Percentiles rank a stretch among this genome's conserved stretches.
Conservation (phyloP, 2,888 invertebrate genomes). For the Drosophila kambysellisi region DNA sequence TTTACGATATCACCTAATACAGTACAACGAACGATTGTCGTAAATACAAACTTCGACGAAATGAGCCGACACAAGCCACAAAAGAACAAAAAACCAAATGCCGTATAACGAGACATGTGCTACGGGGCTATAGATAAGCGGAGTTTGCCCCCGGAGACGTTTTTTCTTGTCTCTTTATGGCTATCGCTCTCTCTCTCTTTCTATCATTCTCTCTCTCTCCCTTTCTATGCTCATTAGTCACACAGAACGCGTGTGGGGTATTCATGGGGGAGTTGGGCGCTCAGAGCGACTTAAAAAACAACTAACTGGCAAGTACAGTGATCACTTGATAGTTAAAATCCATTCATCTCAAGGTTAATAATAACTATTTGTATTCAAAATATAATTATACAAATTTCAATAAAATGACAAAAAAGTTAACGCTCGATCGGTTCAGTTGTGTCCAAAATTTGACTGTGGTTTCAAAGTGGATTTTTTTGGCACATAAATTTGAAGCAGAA, state of each 20-base stretch:
- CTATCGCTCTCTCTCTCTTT: background rate
- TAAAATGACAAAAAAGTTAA: background rate
- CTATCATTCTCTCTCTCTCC: background rate
- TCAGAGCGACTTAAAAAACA: background rate
- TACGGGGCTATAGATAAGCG: constrained; percentile 51
- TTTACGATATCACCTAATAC: constrained; percentile 64
- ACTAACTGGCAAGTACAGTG: background rate
- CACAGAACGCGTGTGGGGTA: background rate
- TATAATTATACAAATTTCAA: background rate
- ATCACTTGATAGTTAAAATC: too few species aligned
- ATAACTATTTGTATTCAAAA: background rate
- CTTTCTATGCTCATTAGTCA: constrained; percentile 52
- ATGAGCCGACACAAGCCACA: constrained; percentile 4
- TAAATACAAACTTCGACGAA: constrained; percentile 50
- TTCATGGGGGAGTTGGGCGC: constrained; percentile 5
- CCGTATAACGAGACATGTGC: constrained; percentile 14
- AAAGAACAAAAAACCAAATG: constrained; percentile 6
- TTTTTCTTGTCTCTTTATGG: background rate
- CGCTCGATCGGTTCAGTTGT: background rate
- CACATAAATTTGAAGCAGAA: background rate
- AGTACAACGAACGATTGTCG: constrained; percentile 43
- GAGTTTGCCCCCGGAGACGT: constrained; percentile 54
- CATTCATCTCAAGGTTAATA: background rate
- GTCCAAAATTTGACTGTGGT: background rate
- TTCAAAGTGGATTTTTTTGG: background rate